Percentiles rank a stretch among this genome's conserved stretches.
Conservation (phyloP, 35 echinoderm and acorn worm species). For the Amphiura filiformis region DNA sequence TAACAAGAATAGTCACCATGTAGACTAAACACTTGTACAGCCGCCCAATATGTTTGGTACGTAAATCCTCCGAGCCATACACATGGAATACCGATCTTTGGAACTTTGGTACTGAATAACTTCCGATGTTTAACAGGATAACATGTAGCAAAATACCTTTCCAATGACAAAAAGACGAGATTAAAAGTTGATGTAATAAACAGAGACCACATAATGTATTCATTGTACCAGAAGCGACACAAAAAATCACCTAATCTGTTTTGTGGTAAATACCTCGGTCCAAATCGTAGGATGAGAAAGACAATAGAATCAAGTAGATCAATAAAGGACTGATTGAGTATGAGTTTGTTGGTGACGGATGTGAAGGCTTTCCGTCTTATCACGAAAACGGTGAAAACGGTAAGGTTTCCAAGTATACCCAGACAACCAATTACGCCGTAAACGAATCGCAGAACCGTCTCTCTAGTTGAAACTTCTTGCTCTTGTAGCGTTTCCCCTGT, state of each 20-base stretch:
- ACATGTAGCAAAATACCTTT: conserved; percentile 79
- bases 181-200: conserved; percentile 82
- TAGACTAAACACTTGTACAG: conserved; percentile 18
- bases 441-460: conserved; percentile 11
- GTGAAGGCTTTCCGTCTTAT: conserved; percentile 56
- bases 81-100: conserved; percentile 47
- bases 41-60: conserved; percentile 81
- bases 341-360: conserved; percentile 73
- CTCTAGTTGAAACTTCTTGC: neutral
- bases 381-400: conserved; percentile 74
- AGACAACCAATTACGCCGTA: conserved; percentile 71
- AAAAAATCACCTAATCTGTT: conserved; percentile 45
- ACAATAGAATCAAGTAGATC: conserved; percentile 72
- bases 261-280: conserved; percentile 8
- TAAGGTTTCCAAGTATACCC: conserved; percentile 68
- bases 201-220: conserved; percentile 79
- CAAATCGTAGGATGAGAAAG: conserved; percentile 63
- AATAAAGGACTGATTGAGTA: conserved; percentile 83
- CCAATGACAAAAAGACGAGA: conserved; percentile 74
- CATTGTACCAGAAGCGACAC: conserved; percentile 71
- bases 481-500: too few relatives aligned
- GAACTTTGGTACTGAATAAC: conserved; percentile 57
- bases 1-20: conserved; percentile 16
- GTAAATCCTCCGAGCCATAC: conserved; percentile 64
- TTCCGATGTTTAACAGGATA: conserved; percentile 77